Conservation (phyloP, 2,113 vertebrate species). For the Anthoscopus minutus region DNA sequence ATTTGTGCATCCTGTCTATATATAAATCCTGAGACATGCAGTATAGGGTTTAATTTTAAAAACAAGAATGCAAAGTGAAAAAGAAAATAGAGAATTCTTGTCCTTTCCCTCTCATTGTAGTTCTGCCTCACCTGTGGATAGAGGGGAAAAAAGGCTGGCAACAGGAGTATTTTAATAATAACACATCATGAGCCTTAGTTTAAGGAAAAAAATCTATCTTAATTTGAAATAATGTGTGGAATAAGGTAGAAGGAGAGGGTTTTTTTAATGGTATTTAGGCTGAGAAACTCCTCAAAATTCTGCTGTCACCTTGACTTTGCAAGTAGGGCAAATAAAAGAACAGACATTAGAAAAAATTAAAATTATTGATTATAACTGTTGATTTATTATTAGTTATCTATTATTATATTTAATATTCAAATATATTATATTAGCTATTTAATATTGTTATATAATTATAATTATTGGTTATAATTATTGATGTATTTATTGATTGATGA, state of each 20-base stretch:
- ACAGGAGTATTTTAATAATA: background rate
- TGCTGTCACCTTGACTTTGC: background rate
- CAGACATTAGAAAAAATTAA: background rate
- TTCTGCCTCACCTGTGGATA: background rate
- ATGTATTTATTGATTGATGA: no score
- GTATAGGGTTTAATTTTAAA: background rate
- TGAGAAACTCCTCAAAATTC: background rate
- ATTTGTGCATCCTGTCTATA: background rate
- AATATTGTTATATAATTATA: no score
- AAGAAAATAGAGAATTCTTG: background rate
- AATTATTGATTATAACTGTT: background rate
- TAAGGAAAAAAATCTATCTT: background rate
- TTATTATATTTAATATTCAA: no score
- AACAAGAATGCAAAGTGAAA: background rate
- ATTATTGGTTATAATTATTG: no score
- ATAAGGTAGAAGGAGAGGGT: background rate
- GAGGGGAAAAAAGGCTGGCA: background rate
- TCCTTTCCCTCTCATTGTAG: background rate
- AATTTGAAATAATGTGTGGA: background rate
- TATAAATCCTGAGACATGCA: background rate
- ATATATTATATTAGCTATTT: no score
- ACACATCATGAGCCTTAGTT: background rate
- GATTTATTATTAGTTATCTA: no score
- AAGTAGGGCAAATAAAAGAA: background rate
- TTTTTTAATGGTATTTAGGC: background rate